Evolutionary conservation across 2,888 invertebrate genomes (phyloP).

Genomic region (Xylota segnis): DNA sequence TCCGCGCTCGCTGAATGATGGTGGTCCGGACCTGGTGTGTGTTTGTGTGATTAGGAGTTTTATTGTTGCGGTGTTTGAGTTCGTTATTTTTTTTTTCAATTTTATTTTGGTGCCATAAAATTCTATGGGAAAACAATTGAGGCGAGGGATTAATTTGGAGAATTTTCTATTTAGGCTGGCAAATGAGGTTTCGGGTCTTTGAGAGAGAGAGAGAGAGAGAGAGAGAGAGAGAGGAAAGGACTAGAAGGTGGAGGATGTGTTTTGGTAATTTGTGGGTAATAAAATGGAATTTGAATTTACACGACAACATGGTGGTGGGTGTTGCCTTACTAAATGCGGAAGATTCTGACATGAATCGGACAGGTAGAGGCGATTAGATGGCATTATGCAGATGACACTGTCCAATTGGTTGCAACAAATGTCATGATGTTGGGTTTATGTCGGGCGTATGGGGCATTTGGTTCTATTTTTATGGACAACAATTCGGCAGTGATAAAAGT

Average conservation of each 20-base stretch:
- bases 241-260: constrained; percentile 28
- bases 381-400: constrained; percentile 35
- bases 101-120: constrained; percentile 58
- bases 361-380: constrained; percentile 12
- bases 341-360: not conserved
- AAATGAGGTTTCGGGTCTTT: constrained; percentile 30
- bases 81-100: not conserved
- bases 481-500: constrained; percentile 35
- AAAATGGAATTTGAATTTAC: constrained; percentile 72
- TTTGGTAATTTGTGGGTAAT: constrained; percentile 70
- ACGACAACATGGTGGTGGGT: constrained; percentile 48
- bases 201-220: too few species aligned
- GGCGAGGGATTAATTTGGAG: constrained; percentile 61
- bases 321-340: not conserved
- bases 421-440: constrained; percentile 52
- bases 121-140: constrained; percentile 72
- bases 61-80: constrained; percentile 53
- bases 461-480: constrained; percentile 24
- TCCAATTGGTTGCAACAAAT: constrained; percentile 59
- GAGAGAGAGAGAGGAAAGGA: too few species aligned
- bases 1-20: constrained; percentile 60
- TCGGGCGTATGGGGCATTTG: constrained; percentile 10
- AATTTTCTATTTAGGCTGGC: constrained; percentile 40
- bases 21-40: constrained; percentile 46
- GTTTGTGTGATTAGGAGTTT: constrained; percentile 54